phyloP scores from a whole-genome alignment of 1,140 invertebrate genomes.

The Helicorthomorpha holstii region DNA sequence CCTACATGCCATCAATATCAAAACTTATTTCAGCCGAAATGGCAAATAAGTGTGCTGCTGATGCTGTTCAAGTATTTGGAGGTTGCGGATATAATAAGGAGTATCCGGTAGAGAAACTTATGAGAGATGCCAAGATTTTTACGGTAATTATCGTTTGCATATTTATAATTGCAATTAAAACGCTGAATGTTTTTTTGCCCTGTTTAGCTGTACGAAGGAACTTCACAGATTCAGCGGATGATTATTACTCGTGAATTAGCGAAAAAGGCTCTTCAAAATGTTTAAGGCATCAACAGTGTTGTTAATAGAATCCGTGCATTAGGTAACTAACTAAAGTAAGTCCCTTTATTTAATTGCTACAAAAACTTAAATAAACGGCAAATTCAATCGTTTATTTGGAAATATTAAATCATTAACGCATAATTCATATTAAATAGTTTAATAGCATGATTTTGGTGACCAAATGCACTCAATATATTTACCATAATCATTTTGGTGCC shows the following conservation, averaged over 20 bases:
- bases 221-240: slow-evolving; percentile 86
- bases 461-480: too few relatives aligned
- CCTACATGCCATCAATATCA: slow-evolving; percentile 76
- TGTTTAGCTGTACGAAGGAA: slow-evolving; percentile 81
- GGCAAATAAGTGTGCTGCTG: slow-evolving; percentile 84
- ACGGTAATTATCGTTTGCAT: slow-evolving; percentile 42
- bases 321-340: too few relatives aligned
- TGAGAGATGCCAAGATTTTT: slow-evolving; percentile 97
- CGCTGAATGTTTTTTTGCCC: slow-evolving; percentile 2
- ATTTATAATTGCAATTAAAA: slow-evolving; percentile 9
- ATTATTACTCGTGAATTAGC: slow-evolving; percentile 65
- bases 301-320: too few relatives aligned
- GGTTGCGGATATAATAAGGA: slow-evolving; percentile 96
- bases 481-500: too few relatives aligned
- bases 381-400: too few relatives aligned
- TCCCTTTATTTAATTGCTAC: too few relatives aligned
- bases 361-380: too few relatives aligned
- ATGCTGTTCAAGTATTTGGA: slow-evolving; percentile 75
- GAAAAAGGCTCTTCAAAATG: too few relatives aligned
- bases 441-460: too few relatives aligned
- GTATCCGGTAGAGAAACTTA: slow-evolving; percentile 96
- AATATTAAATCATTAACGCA: too few relatives aligned
- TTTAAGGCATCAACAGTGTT: too few relatives aligned
- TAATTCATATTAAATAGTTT: too few relatives aligned
- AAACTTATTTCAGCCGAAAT: slow-evolving; percentile 83